These are phyloP conservation scores for Leptinotarsa lineolata DNA, from an alignment of 1,140 invertebrate genomes.

Conservation along the genomic window DNA sequence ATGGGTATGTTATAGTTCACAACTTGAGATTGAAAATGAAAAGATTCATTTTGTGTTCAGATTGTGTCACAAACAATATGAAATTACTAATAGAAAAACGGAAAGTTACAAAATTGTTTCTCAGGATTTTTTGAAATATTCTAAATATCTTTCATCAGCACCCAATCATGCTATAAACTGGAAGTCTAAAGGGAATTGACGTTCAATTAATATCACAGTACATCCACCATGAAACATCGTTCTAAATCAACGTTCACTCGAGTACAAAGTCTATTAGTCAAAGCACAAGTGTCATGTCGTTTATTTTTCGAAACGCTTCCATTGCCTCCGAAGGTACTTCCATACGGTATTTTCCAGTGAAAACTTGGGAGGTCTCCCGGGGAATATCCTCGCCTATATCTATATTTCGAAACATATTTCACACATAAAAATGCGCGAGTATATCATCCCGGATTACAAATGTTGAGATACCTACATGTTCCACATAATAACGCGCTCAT, in stretches of 20 bases:
- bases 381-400: neutral
- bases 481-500: conserved; percentile 18
- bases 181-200: neutral
- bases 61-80: no score
- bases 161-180: no score
- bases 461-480: conserved; percentile 14
- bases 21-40: no score
- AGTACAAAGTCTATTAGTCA: no score
- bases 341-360: neutral
- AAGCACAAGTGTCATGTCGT: neutral
- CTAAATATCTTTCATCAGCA: no score
- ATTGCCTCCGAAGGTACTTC: neutral
- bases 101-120: no score
- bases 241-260: no score
- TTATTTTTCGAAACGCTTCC: neutral
- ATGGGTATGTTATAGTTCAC: no score
- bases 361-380: neutral
- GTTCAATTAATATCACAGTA: neutral
- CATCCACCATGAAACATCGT: no score
- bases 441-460: conserved; percentile 18
- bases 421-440: conserved; percentile 15
- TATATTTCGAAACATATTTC: conserved; percentile 12
- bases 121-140: no score
- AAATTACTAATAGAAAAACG: no score
- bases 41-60: no score